phyloP scores from a whole-genome alignment of 2,797 vertebrate species.

The Myotis planiceps region DNA sequence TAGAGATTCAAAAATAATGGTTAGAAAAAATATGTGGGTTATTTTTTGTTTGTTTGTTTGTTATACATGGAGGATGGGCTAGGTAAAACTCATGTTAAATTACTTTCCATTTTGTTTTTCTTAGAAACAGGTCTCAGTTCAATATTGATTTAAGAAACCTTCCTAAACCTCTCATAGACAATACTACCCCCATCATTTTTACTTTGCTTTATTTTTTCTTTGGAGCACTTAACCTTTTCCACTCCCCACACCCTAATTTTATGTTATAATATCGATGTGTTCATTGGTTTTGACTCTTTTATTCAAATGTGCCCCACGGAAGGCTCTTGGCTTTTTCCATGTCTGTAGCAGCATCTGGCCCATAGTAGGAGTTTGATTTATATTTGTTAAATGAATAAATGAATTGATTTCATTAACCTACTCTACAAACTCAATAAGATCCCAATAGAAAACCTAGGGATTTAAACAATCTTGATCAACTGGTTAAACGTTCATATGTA shows the following conservation, averaged over 20 bases:
- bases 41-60: background rate
- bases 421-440: background rate
- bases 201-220: background rate
- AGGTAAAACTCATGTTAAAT: background rate
- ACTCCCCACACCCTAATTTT: background rate
- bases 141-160: background rate
- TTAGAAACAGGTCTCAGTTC: background rate
- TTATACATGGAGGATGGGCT: background rate
- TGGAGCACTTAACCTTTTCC: background rate
- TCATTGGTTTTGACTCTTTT: background rate
- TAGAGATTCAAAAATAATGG: background rate
- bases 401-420: background rate
- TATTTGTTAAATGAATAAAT: background rate
- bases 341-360: background rate
- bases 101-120: background rate
- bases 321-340: background rate
- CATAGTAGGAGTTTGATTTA: background rate
- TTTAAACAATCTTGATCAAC: slow-evolving; percentile 7
- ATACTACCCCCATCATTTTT: background rate
- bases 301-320: background rate
- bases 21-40: background rate
- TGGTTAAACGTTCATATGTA: slow-evolving; percentile 23
- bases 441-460: background rate
- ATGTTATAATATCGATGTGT: background rate
- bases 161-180: background rate